Evolutionary conservation across 1,140 invertebrate genomes (phyloP).

Genomic region (Rhopalosiphum padi): DNA sequence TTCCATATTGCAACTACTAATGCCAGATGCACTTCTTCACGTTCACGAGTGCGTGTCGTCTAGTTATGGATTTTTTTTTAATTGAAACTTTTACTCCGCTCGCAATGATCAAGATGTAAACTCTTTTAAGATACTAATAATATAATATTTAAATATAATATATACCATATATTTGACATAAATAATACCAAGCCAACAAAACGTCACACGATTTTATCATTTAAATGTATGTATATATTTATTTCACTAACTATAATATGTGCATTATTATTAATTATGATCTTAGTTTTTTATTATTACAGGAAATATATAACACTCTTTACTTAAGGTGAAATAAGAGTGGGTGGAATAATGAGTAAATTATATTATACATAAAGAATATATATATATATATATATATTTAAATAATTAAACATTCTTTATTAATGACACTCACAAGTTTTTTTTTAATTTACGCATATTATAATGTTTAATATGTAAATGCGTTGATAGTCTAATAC

Average conservation of each 20-base stretch:
- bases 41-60: conserved; percentile 46
- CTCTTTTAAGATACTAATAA: conserved; percentile 39
- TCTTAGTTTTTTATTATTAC: neutral
- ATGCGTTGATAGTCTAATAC: neutral
- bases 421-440: neutral
- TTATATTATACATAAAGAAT: neutral
- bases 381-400: neutral
- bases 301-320: neutral
- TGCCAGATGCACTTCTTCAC: conserved; percentile 54
- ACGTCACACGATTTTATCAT: neutral
- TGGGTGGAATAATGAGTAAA: neutral
- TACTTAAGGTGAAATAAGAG: neutral
- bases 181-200: conserved; percentile 31
- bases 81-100: conserved; percentile 51
- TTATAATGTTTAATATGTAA: neutral
- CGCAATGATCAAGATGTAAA: conserved; percentile 52
- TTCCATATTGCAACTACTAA: conserved; percentile 51
- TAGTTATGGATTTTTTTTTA: conserved; percentile 50
- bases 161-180: conserved; percentile 2
- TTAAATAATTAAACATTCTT: neutral
- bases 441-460: neutral
- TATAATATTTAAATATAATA: conserved; percentile 9
- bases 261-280: neutral
- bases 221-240: neutral
- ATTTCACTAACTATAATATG: neutral